Conservation (phyloP, 2,113 vertebrate genomes). For the Pithys albifrons region DNA sequence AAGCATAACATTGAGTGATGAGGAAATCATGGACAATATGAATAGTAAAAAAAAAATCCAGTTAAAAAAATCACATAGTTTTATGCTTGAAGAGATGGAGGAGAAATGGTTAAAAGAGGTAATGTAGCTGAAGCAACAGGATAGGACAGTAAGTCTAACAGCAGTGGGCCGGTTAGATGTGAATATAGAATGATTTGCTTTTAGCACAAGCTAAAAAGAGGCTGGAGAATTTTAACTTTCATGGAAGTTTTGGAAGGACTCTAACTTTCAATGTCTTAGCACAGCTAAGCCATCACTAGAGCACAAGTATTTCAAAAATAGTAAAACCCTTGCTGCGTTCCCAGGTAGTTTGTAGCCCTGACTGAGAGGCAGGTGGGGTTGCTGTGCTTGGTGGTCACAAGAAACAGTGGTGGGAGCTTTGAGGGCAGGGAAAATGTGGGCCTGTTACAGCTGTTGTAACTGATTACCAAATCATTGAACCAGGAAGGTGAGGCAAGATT, state of each 20-base stretch:
- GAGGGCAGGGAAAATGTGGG: not conserved
- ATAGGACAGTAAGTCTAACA: not conserved
- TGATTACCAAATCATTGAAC: not conserved
- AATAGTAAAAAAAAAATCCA: not conserved
- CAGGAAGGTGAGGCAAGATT: not conserved
- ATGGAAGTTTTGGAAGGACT: not conserved
- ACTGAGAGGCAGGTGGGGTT: not conserved
- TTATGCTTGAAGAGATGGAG: not conserved
- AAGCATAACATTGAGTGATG: not conserved
- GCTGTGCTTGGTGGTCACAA: accelerated
- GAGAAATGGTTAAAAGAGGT: not conserved
- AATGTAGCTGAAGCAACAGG: not conserved
- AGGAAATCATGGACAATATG: not conserved
- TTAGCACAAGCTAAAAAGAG: not conserved
- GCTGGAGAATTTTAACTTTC: not conserved
- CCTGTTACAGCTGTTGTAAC: not conserved
- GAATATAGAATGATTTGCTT: not conserved
- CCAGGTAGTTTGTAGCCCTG: not conserved
- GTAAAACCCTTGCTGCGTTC: not conserved
- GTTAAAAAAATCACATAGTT: accelerated
- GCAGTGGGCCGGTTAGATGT: not conserved
- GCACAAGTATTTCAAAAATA: not conserved
- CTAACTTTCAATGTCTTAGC: not conserved
- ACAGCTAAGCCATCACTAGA: not conserved
- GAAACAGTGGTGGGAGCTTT: not conserved